These are phyloP conservation scores for Rhopalosiphum nymphaeae DNA, from an alignment of 2,888 invertebrate genomes.

Conservation along the genomic window DNA sequence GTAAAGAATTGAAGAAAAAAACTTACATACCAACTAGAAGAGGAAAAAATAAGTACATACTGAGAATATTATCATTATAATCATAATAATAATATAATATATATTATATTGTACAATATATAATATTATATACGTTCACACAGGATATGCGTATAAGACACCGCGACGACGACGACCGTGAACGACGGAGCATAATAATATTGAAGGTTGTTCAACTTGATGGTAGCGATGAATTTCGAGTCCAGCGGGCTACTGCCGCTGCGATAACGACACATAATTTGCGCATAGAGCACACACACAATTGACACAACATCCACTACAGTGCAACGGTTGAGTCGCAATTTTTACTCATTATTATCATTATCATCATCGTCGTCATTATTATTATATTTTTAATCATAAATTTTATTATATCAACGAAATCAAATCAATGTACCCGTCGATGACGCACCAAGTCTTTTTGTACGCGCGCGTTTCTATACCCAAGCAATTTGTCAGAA, in stretches of 20 bases:
- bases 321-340: slow-evolving; percentile 24
- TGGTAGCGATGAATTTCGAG: slow-evolving; percentile 23
- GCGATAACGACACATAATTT: slow-evolving; percentile 22
- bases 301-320: slow-evolving; percentile 21
- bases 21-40: not conserved
- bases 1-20: not conserved
- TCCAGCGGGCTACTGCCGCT: not conserved
- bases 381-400: slow-evolving; percentile 13
- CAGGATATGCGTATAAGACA: not conserved
- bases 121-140: not conserved
- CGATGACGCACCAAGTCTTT: slow-evolving; percentile 39
- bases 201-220: slow-evolving; percentile 63
- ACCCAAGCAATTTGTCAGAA: slow-evolving; percentile 29
- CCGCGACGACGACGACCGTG: slow-evolving; percentile 38
- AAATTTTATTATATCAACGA: slow-evolving; percentile 20
- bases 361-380: not conserved
- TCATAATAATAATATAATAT: not conserved
- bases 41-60: not conserved
- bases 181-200: slow-evolving; percentile 25
- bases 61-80: not conserved
- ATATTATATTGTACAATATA: not conserved
- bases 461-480: not conserved
- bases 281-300: not conserved
- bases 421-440: slow-evolving; percentile 35
- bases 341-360: slow-evolving; percentile 33